These are phyloP conservation scores for Epinephelus cyanopodus DNA, from an alignment of 2,113 vertebrate species.

Conservation along the genomic window DNA sequence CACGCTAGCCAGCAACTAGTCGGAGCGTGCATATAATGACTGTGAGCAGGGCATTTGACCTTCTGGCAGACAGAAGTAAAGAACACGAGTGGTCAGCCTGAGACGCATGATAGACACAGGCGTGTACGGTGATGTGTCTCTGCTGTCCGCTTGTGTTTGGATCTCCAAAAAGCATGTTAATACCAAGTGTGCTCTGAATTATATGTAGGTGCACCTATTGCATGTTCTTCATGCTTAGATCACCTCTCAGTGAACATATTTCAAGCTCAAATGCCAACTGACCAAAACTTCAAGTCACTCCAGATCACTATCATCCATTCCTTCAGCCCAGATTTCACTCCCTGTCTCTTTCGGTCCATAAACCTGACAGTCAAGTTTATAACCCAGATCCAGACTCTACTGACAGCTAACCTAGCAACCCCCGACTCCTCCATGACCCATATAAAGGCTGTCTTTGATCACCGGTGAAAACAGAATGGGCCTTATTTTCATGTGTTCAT, in stretches of 20 bases:
- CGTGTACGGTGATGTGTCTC: no score
- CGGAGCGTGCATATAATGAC: no score
- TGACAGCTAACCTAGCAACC: constrained; percentile 19
- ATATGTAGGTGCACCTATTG: not conserved
- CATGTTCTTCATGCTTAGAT: not conserved
- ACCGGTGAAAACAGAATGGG: not conserved
- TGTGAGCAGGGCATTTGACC: no score
- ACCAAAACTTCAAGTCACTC: constrained; percentile 6
- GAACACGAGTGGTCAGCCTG: no score
- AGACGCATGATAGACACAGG: no score
- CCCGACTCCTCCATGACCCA: constrained; percentile 4
- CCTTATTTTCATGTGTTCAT: not conserved
- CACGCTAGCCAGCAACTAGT: no score
- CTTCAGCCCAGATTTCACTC: constrained; percentile 21
- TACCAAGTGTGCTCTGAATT: not conserved
- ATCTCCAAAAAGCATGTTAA: no score
- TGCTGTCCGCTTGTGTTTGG: no score
- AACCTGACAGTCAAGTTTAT: constrained; percentile 20
- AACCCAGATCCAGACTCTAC: constrained; percentile 1
- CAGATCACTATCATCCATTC: constrained; percentile 10
- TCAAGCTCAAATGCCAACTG: not conserved
- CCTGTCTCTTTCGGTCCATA: constrained; percentile 3
- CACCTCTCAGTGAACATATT: not conserved
- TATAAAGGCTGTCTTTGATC: constrained; percentile 3
- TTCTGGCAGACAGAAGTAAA: no score